Percentiles rank a stretch among this genome's conserved stretches.
These are phyloP conservation scores for Drosophila azteca DNA, from an alignment of 1,140 invertebrate species.

Conservation along the genomic window DNA sequence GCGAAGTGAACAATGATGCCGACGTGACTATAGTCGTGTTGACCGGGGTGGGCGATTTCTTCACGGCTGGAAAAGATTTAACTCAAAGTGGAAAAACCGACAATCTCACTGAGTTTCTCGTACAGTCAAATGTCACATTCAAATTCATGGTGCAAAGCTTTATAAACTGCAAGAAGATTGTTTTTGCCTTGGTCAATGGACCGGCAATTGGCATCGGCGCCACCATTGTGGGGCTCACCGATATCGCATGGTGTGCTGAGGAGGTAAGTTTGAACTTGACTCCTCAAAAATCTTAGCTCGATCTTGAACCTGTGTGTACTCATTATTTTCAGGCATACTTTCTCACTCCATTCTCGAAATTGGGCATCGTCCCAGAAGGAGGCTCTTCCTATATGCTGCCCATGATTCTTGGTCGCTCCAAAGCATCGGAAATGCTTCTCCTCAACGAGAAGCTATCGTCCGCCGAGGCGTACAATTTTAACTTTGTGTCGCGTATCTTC, in stretches of 20 bases:
- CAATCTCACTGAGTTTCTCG: slow-evolving; percentile 13
- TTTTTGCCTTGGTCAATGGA: slow-evolving; percentile 95
- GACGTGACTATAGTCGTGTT: slow-evolving; percentile 58
- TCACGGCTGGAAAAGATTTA: slow-evolving; percentile 72
- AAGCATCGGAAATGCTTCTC: slow-evolving; percentile 92
- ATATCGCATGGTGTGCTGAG: slow-evolving; percentile 94
- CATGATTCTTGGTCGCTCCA: slow-evolving; percentile 89
- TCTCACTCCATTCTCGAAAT: slow-evolving; percentile 91
- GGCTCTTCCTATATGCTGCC: slow-evolving; percentile 94
- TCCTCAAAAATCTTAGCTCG: neutral
- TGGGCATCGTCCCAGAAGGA: slow-evolving; percentile 94
- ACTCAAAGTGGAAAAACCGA: neutral
- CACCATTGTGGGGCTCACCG: slow-evolving; percentile 93
- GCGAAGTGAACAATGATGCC: slow-evolving; percentile 59
- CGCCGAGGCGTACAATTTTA: slow-evolving; percentile 88
- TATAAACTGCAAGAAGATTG: slow-evolving; percentile 94
- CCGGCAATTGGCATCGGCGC: slow-evolving; percentile 95
- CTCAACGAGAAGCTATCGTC: slow-evolving; percentile 92
- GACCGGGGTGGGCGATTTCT: slow-evolving; percentile 67
- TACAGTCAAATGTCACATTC: slow-evolving; percentile 47
- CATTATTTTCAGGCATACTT: slow-evolving; percentile 89
- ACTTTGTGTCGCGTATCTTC: slow-evolving; percentile 85
- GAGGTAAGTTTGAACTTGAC: slow-evolving; percentile 82
- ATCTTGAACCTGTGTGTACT: neutral
- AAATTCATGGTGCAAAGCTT: slow-evolving; percentile 90